phyloP scores from a whole-genome alignment of 2,797 vertebrate genomes.

The Aplochiton taeniatus region DNA sequence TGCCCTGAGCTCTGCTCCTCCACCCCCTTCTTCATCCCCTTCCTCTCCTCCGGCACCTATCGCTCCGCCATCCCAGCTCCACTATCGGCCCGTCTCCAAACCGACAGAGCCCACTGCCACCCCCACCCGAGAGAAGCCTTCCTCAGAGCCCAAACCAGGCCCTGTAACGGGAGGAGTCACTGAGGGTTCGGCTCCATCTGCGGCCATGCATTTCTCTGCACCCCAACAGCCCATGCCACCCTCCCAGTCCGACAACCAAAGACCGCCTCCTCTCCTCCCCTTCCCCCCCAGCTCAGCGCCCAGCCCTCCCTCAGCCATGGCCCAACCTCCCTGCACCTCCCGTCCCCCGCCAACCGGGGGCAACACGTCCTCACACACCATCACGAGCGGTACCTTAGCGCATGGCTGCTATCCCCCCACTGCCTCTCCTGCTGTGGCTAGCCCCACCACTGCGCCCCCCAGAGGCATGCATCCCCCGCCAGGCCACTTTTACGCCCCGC shows the following conservation, averaged over 20 bases:
- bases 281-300: constrained; percentile 79
- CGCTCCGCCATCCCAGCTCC: constrained; percentile 64
- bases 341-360: constrained; percentile 70
- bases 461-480: constrained; percentile 81
- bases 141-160: constrained; percentile 58
- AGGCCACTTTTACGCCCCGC: constrained; percentile 81
- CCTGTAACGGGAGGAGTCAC: constrained; percentile 60
- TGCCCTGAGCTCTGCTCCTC: constrained; percentile 69
- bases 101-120: constrained; percentile 58
- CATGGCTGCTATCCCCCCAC: constrained; percentile 76
- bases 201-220: constrained; percentile 53
- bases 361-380: constrained; percentile 76
- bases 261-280: constrained; percentile 64
- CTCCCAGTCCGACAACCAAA: constrained; percentile 46
- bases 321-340: constrained; percentile 73
- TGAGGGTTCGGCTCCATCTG: constrained; percentile 65
- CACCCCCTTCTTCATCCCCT: constrained; percentile 57
- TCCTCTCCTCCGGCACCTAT: constrained; percentile 78
- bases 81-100: constrained; percentile 62
- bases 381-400: constrained; percentile 80
- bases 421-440: constrained; percentile 72
- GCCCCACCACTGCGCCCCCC: constrained; percentile 35
- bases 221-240: constrained; percentile 66
- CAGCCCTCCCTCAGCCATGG: constrained; percentile 58
- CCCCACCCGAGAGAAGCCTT: constrained; percentile 74